Evolutionary conservation across 2,888 invertebrate genomes (phyloP), one percentile per base, ranked within the genome.

Genomic region (Myopa testacea): DNA sequence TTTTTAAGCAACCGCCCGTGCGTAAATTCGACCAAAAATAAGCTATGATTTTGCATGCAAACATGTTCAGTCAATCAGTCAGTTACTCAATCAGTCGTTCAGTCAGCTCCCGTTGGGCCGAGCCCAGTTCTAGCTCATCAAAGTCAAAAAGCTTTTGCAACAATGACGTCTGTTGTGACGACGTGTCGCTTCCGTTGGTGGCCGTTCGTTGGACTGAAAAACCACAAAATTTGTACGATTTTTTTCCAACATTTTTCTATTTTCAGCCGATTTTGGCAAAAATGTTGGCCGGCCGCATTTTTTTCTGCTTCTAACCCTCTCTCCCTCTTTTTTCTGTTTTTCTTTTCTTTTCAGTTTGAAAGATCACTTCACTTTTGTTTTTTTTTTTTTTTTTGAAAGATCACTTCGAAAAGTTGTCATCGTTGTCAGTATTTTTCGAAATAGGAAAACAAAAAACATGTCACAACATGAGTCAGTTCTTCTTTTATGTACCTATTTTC

Each of bases 201-300:
- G 37, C 50, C 26, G 26, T 26, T 26, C 45, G 45, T 8, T 45
- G 45, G 63, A 12, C 63, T 60, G 60, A 60, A 63, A 63, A 12
- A 63, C 12, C 5, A 26, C 37, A 7, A 63, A n/a, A 37, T 37
- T 5, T 12, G 4, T 8, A n/a, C 26, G 6, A 45, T 45, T 45
- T 8, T 8, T 63, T 14, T n/a, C 19, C 26, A n/a, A 19, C 45
- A 45, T 65, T 62, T 26, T 26, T 62, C n/a, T 14, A 69, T 50
- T 70, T 70, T 55, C 52, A 19, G 70, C 55, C 55, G 26, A 37
- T 55, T 70, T 70, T 70, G 70, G 55, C 55, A 70, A 34, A 70
- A 69, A 40, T 19, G 19, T 45, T 12, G 50, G 26, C 6, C 40
- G 40, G 50, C 45, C 45, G 45, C 45, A 45, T 8, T 45, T 45